A percentile compares a stretch with the other conserved stretches of the same genome.
Evolutionary conservation across 2,888 invertebrate species (phyloP).

Genomic region (Ellobium chinense): DNA sequence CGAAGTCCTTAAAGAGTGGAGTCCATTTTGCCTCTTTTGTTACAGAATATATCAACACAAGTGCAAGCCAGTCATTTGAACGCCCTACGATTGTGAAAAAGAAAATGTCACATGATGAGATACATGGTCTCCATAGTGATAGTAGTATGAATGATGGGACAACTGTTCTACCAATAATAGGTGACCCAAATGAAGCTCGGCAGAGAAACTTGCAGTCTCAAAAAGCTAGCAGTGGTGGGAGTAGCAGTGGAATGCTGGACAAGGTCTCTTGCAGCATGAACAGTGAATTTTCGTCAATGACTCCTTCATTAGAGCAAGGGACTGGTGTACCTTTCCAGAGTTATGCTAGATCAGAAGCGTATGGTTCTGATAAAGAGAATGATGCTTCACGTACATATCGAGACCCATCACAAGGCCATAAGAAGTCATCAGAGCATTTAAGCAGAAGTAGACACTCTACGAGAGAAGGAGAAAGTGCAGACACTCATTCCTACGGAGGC

Average conservation of each 20-base stretch:
- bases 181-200: conserved; percentile 17
- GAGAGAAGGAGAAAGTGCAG: not conserved
- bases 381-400: conserved; percentile 43
- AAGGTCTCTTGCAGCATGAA: conserved; percentile 65
- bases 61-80: conserved; percentile 44
- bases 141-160: not conserved
- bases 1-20: conserved; percentile 68
- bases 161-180: conserved; percentile 18
- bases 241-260: not conserved
- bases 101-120: conserved; percentile 62
- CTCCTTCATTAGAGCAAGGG: conserved; percentile 55
- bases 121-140: not conserved
- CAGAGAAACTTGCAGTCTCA: not conserved
- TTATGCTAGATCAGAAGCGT: conserved; percentile 58
- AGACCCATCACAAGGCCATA: not conserved
- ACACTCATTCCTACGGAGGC: not conserved
- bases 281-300: conserved; percentile 53
- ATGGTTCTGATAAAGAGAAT: conserved; percentile 71
- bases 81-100: conserved; percentile 62
- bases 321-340: conserved; percentile 57
- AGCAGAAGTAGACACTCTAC: not conserved
- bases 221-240: conserved; percentile 10
- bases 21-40: conserved; percentile 72
- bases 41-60: conserved; percentile 66
- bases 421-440: conserved; percentile 10